Base-by-base conservation (phyloP, 2,113 vertebrate genomes). In the Addax nasomaculatus region DNA sequence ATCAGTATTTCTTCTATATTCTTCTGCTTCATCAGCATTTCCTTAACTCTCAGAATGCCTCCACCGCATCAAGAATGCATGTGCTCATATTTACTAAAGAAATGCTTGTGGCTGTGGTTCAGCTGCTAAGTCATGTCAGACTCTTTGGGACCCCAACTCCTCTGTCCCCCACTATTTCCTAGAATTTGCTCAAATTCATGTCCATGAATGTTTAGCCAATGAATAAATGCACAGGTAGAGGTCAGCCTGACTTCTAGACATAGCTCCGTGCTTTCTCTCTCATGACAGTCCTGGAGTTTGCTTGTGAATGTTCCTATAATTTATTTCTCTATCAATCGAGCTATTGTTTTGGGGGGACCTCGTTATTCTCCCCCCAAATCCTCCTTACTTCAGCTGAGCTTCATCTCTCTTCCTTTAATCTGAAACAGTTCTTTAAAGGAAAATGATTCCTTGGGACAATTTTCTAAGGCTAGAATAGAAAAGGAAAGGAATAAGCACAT, bases 11-110 rank as follows among this genome's bases (percentile, higher is more conserved):
- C 12, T 53, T 78, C 33, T 25, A 25, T 6, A 14, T 7, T 45
- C 29, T 58, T 58, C 29, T 67, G 33, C 4, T 7, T 16, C 23
- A 11, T 33, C 85, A 78, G 23, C 3, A 3, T 3, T 17, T n/a
- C 3, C 23, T 80, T 12, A 25, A 17, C 29, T 6, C 2, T 14
- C 4, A 39, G 73, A 39, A 45, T 2, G 16, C 45, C 19, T 23
- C 4, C 15, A 45, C 4, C 21, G 11, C 8, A 11, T 53, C 9
- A 10, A 0, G 10, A 27, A 25, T 39, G 6, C 6, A 55, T 3
- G 19, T 19, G 11, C 2, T 30, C 17, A 13, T 43, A 2, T 79
- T 13, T 23, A 29, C n/a, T 29, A 53, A 76, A 80, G 78, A 80
- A 80, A 80, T 51, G 47, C 47, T 76, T 43, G 25, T 27, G 70